Conservation (phyloP, 2,797 vertebrate genomes). For the Manis crassicaudata region DNA sequence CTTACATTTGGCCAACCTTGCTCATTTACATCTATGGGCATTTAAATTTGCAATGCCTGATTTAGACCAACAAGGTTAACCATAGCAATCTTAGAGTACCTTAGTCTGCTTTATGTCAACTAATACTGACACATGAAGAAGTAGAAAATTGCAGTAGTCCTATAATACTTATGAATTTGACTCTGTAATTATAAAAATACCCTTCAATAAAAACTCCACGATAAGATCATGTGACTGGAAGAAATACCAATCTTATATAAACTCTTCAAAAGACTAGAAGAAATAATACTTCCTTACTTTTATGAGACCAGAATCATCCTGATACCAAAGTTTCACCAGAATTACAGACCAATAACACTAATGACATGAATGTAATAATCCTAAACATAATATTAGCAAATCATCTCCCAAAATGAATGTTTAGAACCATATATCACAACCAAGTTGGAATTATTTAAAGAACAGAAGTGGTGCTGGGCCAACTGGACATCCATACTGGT, state of each 20-base stretch:
- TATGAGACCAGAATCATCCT: constrained; percentile 13
- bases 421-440: background rate
- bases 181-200: constrained; percentile 1
- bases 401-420: background rate
- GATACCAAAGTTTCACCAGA: background rate
- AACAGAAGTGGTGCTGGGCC: background rate
- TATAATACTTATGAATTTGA: background rate
- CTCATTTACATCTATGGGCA: background rate
- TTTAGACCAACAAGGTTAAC: background rate
- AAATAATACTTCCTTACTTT: background rate
- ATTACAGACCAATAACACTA: background rate
- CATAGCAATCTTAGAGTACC: background rate
- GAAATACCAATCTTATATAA: background rate
- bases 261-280: background rate
- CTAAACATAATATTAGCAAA: background rate
- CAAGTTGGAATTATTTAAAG: constrained; percentile 6
- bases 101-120: background rate
- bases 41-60: background rate
- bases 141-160: background rate
- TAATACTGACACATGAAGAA: background rate
- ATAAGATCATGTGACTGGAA: background rate
- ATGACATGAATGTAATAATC: background rate
- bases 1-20: background rate
- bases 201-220: background rate
- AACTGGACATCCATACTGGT: background rate